Base-by-base conservation (phyloP, 2,113 vertebrate genomes). In the Neogobius melanostomus region DNA sequence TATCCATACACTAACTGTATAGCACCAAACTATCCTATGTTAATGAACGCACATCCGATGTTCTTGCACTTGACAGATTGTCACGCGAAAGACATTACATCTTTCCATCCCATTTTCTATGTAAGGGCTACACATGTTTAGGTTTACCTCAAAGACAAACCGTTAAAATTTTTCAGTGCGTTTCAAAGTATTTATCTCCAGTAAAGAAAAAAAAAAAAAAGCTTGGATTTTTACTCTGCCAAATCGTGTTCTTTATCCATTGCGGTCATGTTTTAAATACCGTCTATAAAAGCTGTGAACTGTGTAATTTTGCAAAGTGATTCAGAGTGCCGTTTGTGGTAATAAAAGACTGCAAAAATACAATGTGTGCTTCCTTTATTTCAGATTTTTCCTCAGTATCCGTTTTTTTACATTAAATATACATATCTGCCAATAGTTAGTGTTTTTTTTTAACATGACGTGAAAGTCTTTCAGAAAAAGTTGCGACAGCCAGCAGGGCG, bases 381-480 rank as follows among this genome's bases (percentile, higher is more conserved):
- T 36, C 64, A 60, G 16, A 0, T 64, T 1, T 62, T 57, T 36
- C 28, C 28, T 3, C 28, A 36, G 28, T 28, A 36, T 36, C 28
- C 3, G 4, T 36, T 36, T 28, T 36, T 36, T 36, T 36, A 51
- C 49, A 15, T 15, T 50, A 50, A 15, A 51, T 7, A 8, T 6
- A 21, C 21, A 21, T 21, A 5, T 4, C 7, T 47, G 46, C 46
- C 46, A 56, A 14, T 36, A 7, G 0, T 61, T 28, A 61, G n/a
- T n/a, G n/a, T 8, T 14, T 59, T 21, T n/a, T 7, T 9, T 42
- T 90, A 94, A 82, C 93, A 94, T 0, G 92, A 92, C n/a, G 93
- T 94, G 82, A 92, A 94, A 0, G 92, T 94, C 77, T 94, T 94
- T 93, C 93, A 94, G 85, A 92, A 94, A 83, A 94, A 94, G 80